Evolutionary conservation across 2,797 vertebrate species (phyloP).

Genomic region (Xenopus petersii): DNA sequence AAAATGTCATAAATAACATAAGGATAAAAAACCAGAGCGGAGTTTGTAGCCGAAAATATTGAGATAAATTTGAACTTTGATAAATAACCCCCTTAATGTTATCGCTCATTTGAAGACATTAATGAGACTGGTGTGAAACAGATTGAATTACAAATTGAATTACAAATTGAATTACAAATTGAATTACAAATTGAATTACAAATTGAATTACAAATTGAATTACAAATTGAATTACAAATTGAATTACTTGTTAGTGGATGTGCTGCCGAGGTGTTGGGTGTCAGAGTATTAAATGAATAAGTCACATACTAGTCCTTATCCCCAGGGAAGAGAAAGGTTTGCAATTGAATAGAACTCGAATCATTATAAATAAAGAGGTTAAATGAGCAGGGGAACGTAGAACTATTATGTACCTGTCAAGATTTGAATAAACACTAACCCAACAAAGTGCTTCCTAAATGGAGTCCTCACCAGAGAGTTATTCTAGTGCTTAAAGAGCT

Average conservation of each 20-base stretch:
- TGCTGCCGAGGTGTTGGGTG: conserved; percentile 29
- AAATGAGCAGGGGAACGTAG: conserved; percentile 29
- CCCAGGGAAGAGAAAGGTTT: conserved; percentile 10
- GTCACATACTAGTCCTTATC: background rate
- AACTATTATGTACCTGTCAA: conserved; percentile 41
- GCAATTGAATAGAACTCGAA: conserved; percentile 12
- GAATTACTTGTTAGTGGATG: conserved; percentile 39
- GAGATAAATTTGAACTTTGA: too few relatives aligned
- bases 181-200: too few relatives aligned
- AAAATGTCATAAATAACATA: too few relatives aligned
- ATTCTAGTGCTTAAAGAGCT: conserved; percentile 43
- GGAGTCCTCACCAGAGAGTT: conserved; percentile 36
- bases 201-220: too few relatives aligned
- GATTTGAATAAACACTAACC: conserved; percentile 41
- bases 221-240: conserved; percentile 27
- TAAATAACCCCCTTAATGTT: conserved; percentile 2
- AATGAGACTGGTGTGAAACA: conserved; percentile 37
- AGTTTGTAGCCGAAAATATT: too few relatives aligned
- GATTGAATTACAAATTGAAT: conserved; percentile 27
- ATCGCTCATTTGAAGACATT: conserved; percentile 32
- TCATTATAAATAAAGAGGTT: conserved; percentile 29
- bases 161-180: too few relatives aligned
- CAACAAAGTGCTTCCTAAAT: conserved; percentile 43
- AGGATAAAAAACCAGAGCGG: too few relatives aligned
- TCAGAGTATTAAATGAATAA: conserved; percentile 28